Evolutionary conservation across 2,797 vertebrate species (phyloP).

Genomic region (Bradypus variegatus): DNA sequence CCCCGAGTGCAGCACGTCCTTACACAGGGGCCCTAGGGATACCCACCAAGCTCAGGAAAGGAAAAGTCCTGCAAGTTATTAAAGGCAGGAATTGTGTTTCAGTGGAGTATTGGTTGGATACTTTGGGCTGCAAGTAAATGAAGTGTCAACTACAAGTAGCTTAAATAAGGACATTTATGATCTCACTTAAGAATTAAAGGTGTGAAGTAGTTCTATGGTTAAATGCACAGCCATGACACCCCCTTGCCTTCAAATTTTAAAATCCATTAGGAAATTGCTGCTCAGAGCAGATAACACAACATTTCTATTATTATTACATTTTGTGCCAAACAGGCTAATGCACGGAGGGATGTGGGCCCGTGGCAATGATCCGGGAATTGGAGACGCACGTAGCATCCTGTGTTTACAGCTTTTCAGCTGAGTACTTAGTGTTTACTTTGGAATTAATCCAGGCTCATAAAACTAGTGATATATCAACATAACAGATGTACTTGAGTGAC

Average conservation of each 20-base stretch:
- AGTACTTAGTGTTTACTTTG: slow-evolving; percentile 69
- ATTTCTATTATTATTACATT: not conserved
- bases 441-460: slow-evolving; percentile 70
- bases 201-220: not conserved
- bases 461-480: slow-evolving; percentile 63
- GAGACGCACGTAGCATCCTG: slow-evolving; percentile 42
- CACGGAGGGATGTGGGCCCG: slow-evolving; percentile 15
- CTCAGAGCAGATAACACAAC: slow-evolving; percentile 3
- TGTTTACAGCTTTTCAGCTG: slow-evolving; percentile 63
- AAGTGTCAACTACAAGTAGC: not conserved
- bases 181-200: not conserved
- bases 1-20: not conserved
- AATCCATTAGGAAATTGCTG: not conserved
- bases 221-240: accelerated
- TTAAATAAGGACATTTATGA: not conserved
- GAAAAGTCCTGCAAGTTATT: not conserved
- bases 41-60: not conserved
- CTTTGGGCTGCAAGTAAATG: not conserved
- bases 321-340: slow-evolving; percentile 30
- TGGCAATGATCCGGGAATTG: slow-evolving; percentile 44
- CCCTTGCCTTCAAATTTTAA: not conserved
- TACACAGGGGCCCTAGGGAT: accelerated
- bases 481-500: slow-evolving; percentile 57
- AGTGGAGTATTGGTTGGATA: not conserved
- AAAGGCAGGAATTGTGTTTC: not conserved